Conservation (phyloP, 1,140 invertebrate genomes). For the Aphelenchoides fujianensis region DNA sequence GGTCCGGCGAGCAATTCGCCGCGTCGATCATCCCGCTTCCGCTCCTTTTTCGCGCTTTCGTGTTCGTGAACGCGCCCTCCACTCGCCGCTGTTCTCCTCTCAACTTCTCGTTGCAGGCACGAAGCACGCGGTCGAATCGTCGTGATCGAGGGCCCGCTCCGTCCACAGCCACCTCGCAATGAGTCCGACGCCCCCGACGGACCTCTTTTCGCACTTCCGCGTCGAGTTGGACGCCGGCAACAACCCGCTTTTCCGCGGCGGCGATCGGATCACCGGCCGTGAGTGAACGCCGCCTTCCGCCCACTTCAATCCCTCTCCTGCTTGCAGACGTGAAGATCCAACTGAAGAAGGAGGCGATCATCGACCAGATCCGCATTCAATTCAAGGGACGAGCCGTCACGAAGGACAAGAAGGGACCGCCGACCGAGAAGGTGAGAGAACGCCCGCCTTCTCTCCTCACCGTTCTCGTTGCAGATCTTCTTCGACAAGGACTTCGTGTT, state of each 20-base stretch:
- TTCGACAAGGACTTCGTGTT: slow-evolving; percentile 54
- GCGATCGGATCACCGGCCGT: slow-evolving; percentile 40
- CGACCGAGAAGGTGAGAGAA: slow-evolving; percentile 34
- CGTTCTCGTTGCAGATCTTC: slow-evolving; percentile 43
- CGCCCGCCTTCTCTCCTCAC: neutral
- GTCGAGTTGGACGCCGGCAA: slow-evolving; percentile 48
- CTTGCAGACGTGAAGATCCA: slow-evolving; percentile 44
- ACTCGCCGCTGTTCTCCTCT: neutral
- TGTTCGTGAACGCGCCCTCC: no score
- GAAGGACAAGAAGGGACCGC: slow-evolving; percentile 31
- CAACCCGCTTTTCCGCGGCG: slow-evolving; percentile 45
- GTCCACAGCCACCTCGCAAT: no score
- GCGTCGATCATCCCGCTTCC: no score
- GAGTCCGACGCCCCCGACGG: slow-evolving; percentile 28
- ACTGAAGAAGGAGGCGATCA: slow-evolving; percentile 41
- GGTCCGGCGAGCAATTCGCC: no score
- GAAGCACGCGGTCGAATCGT: no score
- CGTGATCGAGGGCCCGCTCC: no score
- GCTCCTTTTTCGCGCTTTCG: no score
- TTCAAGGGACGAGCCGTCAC: slow-evolving; percentile 47
- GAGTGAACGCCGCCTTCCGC: no score
- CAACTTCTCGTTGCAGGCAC: no score
- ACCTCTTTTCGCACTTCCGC: slow-evolving; percentile 43
- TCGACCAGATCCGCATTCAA: slow-evolving; percentile 47
- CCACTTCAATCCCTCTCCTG: no score